These are phyloP conservation scores for Trichogramma pretiosum DNA, from an alignment of 1,140 invertebrate species.

Conservation along the genomic window DNA sequence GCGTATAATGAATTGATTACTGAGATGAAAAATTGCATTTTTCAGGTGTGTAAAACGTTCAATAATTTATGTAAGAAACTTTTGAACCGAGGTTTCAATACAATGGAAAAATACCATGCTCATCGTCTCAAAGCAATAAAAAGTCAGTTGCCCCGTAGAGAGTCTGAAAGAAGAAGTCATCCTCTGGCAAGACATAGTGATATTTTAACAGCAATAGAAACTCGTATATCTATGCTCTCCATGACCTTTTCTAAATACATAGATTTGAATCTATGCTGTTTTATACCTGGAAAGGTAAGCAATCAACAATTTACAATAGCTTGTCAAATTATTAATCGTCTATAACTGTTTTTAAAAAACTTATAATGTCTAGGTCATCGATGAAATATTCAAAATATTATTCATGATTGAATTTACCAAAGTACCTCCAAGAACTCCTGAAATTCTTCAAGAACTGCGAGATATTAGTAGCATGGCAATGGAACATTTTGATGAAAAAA, in stretches of 20 bases:
- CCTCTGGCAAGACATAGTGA: conserved; percentile 76
- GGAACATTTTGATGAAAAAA: conserved; percentile 91
- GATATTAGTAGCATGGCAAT: conserved; percentile 95
- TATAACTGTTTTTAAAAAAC: neutral
- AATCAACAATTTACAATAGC: no score
- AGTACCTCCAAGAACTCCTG: conserved; percentile 67
- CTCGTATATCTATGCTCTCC: conserved; percentile 78
- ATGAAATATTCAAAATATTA: conserved; percentile 74
- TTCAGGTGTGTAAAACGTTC: conserved; percentile 77
- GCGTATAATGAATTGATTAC: no score
- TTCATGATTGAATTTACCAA: conserved; percentile 56
- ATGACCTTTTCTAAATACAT: conserved; percentile 90
- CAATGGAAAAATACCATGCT: conserved; percentile 68
- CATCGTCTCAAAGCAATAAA: conserved; percentile 70
- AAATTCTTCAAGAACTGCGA: conserved; percentile 77
- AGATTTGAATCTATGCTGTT: conserved; percentile 74
- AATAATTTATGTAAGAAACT: conserved; percentile 65
- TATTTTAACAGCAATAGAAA: conserved; percentile 83
- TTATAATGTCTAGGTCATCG: conserved; percentile 61
- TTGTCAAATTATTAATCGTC: neutral
- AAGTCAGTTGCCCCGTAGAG: conserved; percentile 71
- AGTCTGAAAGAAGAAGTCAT: conserved; percentile 80
- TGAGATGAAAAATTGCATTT: no score
- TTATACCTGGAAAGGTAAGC: conserved; percentile 82
- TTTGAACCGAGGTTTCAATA: conserved; percentile 72